Evolutionary conservation across 2,888 invertebrate species (phyloP).

Genomic region (Cephus spinipes): DNA sequence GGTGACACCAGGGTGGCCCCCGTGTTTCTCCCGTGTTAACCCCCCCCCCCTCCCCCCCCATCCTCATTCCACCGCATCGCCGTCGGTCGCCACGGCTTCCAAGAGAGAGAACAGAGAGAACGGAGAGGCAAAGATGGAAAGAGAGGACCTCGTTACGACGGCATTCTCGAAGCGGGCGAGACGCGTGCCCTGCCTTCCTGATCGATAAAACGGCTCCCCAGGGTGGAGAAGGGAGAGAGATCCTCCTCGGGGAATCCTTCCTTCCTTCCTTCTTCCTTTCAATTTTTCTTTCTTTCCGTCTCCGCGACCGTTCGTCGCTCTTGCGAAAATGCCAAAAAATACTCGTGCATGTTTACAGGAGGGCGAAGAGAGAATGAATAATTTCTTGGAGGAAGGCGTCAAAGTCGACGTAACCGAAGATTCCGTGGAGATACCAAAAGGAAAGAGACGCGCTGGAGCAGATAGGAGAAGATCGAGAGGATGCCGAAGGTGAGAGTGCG

Average conservation of each 20-base stretch:
- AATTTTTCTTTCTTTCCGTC: background rate
- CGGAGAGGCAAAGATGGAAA: slow-evolving; percentile 9
- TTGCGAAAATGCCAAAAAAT: background rate
- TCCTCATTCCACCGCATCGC: background rate
- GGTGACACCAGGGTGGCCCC: slow-evolving; percentile 16
- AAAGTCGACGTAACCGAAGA: background rate
- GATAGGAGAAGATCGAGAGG: background rate
- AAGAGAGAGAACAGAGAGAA: slow-evolving; percentile 3
- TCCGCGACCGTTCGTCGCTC: background rate
- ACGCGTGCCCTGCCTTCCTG: slow-evolving; percentile 66
- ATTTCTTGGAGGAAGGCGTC: background rate
- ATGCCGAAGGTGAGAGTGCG: background rate
- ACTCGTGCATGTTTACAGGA: background rate
- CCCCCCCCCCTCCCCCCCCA: background rate
- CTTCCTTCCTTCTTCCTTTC: background rate
- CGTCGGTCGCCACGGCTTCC: background rate
- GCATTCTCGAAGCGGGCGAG: slow-evolving; percentile 61
- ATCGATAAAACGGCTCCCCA: slow-evolving; percentile 46
- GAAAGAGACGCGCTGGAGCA: background rate
- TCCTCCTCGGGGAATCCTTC: slow-evolving; percentile 5
- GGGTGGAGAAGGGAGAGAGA: slow-evolving; percentile 9
- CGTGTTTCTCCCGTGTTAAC: background rate
- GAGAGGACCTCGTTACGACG: slow-evolving; percentile 64
- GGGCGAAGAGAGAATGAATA: background rate
- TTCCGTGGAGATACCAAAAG: background rate